phyloP scores from a whole-genome alignment of 2,113 vertebrate species.

The Loxodonta africana region DNA sequence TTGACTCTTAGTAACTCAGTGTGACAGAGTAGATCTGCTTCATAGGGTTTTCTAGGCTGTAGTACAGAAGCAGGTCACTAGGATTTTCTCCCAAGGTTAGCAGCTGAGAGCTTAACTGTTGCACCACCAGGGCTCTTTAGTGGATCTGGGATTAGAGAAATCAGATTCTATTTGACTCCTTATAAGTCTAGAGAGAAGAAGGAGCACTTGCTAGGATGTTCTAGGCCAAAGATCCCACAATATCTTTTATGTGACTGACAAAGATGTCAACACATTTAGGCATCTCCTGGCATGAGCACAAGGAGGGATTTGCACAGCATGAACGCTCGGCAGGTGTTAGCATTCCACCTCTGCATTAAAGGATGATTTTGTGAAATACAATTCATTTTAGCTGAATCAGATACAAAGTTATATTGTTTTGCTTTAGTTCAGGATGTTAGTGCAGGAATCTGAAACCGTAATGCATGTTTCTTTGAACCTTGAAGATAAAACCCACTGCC shows the following conservation, averaged over 20 bases:
- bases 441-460: background rate
- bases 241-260: background rate
- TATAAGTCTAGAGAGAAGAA: background rate
- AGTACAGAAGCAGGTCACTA: background rate
- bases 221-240: background rate
- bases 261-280: background rate
- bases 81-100: background rate
- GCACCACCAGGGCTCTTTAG: background rate
- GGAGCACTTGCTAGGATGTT: background rate
- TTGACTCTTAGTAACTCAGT: no score
- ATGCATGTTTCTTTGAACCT: slow-evolving; percentile 28
- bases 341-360: background rate
- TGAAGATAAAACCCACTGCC: background rate
- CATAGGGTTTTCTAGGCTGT: no score
- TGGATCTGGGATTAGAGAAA: background rate
- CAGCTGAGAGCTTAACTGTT: background rate
- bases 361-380: background rate
- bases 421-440: background rate
- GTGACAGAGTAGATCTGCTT: no score
- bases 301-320: background rate
- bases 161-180: background rate
- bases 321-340: background rate
- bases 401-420: background rate
- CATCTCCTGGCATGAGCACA: background rate
- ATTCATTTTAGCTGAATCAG: background rate